Percentiles rank a stretch among this genome's conserved stretches.
Evolutionary conservation across 1,140 invertebrate genomes (phyloP).

Genomic region (Nephotettix cincticeps): DNA sequence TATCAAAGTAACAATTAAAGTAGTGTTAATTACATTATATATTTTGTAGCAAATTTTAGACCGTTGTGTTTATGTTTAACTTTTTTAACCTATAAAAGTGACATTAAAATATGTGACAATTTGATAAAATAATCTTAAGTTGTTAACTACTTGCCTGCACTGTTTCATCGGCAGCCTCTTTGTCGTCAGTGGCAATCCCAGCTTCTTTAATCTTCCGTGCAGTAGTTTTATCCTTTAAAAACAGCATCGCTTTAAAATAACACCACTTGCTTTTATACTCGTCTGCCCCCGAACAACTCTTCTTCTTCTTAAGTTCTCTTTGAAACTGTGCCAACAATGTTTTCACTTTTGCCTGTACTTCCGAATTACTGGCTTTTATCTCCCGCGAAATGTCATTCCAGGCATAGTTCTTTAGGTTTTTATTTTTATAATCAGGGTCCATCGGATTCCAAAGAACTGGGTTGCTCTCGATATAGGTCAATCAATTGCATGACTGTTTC

Average conservation of each 20-base stretch:
- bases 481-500: conserved; percentile 11
- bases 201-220: neutral
- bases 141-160: neutral
- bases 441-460: conserved; percentile 22
- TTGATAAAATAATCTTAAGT: no score
- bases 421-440: conserved; percentile 15
- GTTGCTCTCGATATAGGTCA: conserved; percentile 7
- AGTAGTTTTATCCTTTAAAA: neutral
- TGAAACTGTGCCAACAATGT: conserved; percentile 3
- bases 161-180: no score
- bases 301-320: conserved; percentile 20
- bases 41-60: conserved; percentile 14
- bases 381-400: conserved; percentile 10
- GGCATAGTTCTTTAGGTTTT: conserved; percentile 11
- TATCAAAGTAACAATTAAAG: no score
- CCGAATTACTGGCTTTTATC: neutral
- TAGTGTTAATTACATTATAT: conserved; percentile 4
- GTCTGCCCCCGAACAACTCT: conserved; percentile 12
- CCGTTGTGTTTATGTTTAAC: conserved; percentile 25
- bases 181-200: no score
- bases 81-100: no score
- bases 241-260: neutral
- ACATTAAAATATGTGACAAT: no score
- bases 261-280: conserved; percentile 20
- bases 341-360: neutral